Conservation (phyloP, 2,888 invertebrate species). For the Catocala nupta region DNA sequence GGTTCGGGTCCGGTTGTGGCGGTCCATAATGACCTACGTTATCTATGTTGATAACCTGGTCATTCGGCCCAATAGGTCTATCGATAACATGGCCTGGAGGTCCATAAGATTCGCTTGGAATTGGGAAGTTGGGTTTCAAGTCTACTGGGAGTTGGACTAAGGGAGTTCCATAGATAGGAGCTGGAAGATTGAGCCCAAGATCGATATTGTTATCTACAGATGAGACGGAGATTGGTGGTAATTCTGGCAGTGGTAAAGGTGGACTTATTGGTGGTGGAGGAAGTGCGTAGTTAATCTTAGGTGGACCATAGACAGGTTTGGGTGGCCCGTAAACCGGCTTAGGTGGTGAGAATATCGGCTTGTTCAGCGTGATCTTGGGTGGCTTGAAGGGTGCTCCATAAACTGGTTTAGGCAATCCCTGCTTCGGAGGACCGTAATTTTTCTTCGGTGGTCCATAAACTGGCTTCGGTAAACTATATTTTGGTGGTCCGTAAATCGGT, state of each 20-base stretch:
- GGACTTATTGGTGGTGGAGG: slow-evolving; percentile 34
- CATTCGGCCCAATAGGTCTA: slow-evolving; percentile 74
- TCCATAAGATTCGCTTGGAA: slow-evolving; percentile 79
- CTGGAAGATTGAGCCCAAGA: slow-evolving; percentile 71
- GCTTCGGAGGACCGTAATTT: slow-evolving; percentile 70
- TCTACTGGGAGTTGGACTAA: slow-evolving; percentile 66
- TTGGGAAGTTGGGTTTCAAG: slow-evolving; percentile 79
- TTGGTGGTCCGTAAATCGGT: slow-evolving; percentile 71
- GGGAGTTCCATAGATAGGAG: slow-evolving; percentile 80
- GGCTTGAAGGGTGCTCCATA: slow-evolving; percentile 75
- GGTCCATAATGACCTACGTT: slow-evolving; percentile 86
- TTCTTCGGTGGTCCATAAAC: slow-evolving; percentile 74
- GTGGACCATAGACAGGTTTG: slow-evolving; percentile 41
- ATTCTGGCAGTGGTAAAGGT: slow-evolving; percentile 31
- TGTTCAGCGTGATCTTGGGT: slow-evolving; percentile 66
- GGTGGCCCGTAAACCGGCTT: slow-evolving; percentile 46
- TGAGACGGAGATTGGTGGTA: slow-evolving; percentile 26
- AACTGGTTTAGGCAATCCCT: slow-evolving; percentile 60
- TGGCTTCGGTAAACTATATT: slow-evolving; percentile 72
- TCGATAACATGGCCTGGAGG: slow-evolving; percentile 79
- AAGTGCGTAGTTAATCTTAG: slow-evolving; percentile 35
- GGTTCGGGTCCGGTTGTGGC: slow-evolving; percentile 87
- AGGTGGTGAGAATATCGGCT: slow-evolving; percentile 45
- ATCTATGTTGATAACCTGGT: slow-evolving; percentile 74
- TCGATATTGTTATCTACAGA: slow-evolving; percentile 58